Base-by-base conservation (phyloP, 2,113 vertebrate species). In the Antennarius striatus region DNA sequence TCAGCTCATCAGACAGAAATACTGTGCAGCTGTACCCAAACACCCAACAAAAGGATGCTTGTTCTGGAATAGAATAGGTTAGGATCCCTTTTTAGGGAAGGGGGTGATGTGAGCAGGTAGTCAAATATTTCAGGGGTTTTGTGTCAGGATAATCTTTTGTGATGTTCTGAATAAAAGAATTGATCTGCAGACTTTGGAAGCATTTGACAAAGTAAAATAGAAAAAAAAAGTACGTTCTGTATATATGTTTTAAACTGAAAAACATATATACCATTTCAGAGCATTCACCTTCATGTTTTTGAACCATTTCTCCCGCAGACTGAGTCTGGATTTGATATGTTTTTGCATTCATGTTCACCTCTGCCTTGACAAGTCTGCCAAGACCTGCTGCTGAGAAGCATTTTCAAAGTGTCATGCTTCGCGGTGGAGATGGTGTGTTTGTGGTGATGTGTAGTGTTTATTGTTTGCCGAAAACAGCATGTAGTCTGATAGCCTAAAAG, bases 11-110 rank as follows among this genome's bases (percentile, higher is more conserved):
- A 84, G 82, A 78, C 73, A 86, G 83, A 85, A 49, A 79, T 80
- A 84, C 58, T 73, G 63, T 63, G 78, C 91, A 92, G 92, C 91
- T 92, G 92, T 82, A 86, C 84, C 84, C 84, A 77, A 85, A 88
- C 68, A 77, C 68, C 73, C 72, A 87, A 93, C 91, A 91, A 92
- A 90, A 82, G 84, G 72, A 72, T 63, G 77, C 82, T 86, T 93
- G 88, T 92, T 91, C 84, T 79, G 58, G 53, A 45, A 63, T 68
- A 85, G 73, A 80, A 82, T 75, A 75, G 74, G 69, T 69, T 43
- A 47, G 82, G 40, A 77, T 68, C 81, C 75, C 78, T 49, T 75
- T 85, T 78, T 79, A 51, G 70, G 72, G 73, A 82, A 65, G 79
- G 73, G 77, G 85, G 77, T n/a, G 70, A 86, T 84, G 77, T 72